phyloP scores from a whole-genome alignment of 2,113 vertebrate genomes.

The Cricetomys ansorgei region DNA sequence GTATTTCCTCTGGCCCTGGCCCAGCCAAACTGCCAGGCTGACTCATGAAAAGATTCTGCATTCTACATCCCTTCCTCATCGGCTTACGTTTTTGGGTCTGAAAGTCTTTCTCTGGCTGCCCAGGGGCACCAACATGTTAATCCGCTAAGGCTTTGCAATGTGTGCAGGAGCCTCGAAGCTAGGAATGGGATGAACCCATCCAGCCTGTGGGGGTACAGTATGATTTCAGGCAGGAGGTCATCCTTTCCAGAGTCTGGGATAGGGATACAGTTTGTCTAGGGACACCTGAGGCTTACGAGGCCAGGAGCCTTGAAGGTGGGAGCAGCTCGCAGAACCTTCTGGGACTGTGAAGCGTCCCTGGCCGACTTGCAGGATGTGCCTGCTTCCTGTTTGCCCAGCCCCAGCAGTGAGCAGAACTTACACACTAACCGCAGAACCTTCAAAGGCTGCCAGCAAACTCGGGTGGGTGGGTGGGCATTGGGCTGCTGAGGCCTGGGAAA shows the following conservation, averaged over 20 bases:
- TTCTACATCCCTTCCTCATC: background rate
- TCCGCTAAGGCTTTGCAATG: background rate
- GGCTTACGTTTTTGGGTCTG: background rate
- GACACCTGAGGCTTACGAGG: background rate
- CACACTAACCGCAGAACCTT: constrained; percentile 76
- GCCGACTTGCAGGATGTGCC: constrained; percentile 68
- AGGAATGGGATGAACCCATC: background rate
- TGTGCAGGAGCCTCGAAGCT: background rate
- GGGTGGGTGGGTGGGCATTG: background rate
- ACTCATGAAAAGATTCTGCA: background rate
- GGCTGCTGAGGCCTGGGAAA: constrained; percentile 47
- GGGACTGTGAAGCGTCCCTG: background rate
- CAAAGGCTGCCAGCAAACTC: constrained; percentile 58
- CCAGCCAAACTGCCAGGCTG: background rate
- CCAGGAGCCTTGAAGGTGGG: background rate
- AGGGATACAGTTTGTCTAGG: accelerated
- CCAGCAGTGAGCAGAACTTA: constrained; percentile 52
- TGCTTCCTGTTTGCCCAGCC: constrained; percentile 80
- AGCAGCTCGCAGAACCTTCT: background rate
- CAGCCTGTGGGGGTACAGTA: background rate
- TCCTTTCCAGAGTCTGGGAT: no score
- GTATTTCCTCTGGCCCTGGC: background rate
- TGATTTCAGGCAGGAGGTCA: background rate
- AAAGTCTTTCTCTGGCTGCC: background rate
- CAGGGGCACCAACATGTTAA: background rate